Evolutionary conservation across 2,888 invertebrate genomes (phyloP).

Genomic region (Chironomus riparius): DNA sequence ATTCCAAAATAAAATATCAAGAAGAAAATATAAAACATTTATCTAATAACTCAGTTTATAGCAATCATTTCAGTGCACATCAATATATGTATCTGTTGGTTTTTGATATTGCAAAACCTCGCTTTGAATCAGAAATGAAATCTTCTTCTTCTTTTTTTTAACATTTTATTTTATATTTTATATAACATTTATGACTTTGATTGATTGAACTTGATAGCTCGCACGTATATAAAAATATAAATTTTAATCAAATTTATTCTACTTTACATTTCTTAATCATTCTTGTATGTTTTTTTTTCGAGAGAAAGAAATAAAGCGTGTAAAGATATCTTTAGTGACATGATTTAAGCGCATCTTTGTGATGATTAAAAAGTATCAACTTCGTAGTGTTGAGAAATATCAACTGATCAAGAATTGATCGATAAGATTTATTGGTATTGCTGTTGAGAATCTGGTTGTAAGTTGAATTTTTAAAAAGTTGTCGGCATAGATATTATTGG

Average conservation of each 20-base stretch:
- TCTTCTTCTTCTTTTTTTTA: neutral
- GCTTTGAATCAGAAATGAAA: neutral
- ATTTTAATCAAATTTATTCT: neutral
- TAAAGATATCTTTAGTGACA: neutral
- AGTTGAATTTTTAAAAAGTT: no score
- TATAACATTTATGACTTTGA: slow-evolving; percentile 1
- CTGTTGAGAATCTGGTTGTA: no score
- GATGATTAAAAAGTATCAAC: no score
- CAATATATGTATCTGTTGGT: neutral
- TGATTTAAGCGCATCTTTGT: no score
- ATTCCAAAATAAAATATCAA: neutral
- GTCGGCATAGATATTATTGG: no score
- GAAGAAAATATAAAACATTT: neutral
- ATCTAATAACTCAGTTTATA: neutral
- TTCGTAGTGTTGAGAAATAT: no score
- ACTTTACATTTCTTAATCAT: neutral
- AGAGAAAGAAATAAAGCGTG: neutral
- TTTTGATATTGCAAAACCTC: neutral
- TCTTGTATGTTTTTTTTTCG: neutral
- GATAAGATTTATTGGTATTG: no score
- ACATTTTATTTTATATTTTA: neutral
- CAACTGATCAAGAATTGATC: no score
- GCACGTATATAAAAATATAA: neutral
- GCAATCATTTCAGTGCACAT: neutral
- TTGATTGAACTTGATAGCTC: slow-evolving; percentile 18